Percentiles rank a stretch among this genome's conserved stretches.
Conservation (phyloP, 1,140 invertebrate species). For the Caerostris darwini region DNA sequence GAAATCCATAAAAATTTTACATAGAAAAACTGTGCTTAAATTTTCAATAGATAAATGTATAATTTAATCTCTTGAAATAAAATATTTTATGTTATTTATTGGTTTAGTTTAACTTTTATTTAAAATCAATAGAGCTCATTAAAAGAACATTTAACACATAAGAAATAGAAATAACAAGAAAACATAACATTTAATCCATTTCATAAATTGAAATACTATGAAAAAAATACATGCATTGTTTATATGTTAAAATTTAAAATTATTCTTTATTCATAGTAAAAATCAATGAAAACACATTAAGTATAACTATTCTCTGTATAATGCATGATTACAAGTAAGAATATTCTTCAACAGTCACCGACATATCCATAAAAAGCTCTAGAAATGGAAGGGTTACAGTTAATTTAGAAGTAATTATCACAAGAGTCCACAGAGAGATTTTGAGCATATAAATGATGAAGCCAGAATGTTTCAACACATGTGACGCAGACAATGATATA, state of each 20-base stretch:
- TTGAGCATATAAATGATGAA: slow-evolving; percentile 34
- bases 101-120: no score
- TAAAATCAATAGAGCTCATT: no score
- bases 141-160: background rate
- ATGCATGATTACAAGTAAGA: background rate
- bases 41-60: no score
- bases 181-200: background rate
- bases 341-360: background rate
- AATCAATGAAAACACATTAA: no score
- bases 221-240: no score
- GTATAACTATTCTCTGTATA: background rate
- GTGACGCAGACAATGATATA: background rate
- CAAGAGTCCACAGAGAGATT: background rate
- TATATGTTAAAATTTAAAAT: no score
- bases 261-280: no score
- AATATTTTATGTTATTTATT: no score
- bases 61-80: no score
- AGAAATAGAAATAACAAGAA: background rate
- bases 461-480: background rate
- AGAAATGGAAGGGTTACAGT: background rate
- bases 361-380: slow-evolving; percentile 14
- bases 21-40: no score
- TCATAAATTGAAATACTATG: background rate
- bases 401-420: background rate
- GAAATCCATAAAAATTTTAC: background rate